A percentile compares a stretch with the other conserved stretches of the same genome.
phyloP scores from a whole-genome alignment of 2,888 invertebrate species.

The Ethmia dodecea region DNA sequence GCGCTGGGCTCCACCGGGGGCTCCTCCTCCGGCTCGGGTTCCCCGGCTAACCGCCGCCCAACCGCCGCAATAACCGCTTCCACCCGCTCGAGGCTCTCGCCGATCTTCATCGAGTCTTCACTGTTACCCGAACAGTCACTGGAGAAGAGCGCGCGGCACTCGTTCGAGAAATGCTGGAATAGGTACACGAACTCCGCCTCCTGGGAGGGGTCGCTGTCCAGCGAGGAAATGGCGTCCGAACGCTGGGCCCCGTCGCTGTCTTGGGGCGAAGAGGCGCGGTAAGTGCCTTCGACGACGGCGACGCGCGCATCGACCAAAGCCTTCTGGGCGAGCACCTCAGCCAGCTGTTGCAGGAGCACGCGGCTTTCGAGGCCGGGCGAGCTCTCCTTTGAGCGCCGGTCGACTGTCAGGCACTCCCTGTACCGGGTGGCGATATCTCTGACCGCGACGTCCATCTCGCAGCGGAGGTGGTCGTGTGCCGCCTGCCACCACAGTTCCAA shows the following conservation, averaged over 20 bases:
- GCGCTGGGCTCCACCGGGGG: constrained; percentile 11
- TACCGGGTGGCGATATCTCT: constrained; percentile 82
- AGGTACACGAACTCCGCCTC: constrained; percentile 83
- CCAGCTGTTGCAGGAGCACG: constrained; percentile 77
- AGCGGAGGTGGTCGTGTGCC: constrained; percentile 83
- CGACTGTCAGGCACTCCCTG: constrained; percentile 77
- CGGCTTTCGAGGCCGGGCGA: constrained; percentile 52
- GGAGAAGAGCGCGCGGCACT: constrained; percentile 79
- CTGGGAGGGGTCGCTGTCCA: constrained; percentile 76
- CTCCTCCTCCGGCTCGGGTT: constrained; percentile 8
- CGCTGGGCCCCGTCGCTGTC: constrained; percentile 28
- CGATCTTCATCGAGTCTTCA: constrained; percentile 76
- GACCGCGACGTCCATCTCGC: constrained; percentile 84
- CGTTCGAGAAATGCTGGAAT: constrained; percentile 79
- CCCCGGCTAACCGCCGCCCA: constrained; percentile 45
- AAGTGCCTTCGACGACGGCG: constrained; percentile 80
- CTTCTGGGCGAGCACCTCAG: constrained; percentile 85
- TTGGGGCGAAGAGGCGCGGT: constrained; percentile 46
- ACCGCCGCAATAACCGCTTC: constrained; percentile 65
- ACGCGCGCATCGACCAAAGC: constrained; percentile 87
- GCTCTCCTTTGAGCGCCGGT: constrained; percentile 30
- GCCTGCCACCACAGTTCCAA: constrained; percentile 87
- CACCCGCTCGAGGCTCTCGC: constrained; percentile 71
- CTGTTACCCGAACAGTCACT: constrained; percentile 76
- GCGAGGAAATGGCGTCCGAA: constrained; percentile 58